Evolutionary conservation across 2,888 invertebrate species (phyloP).

Genomic region (Cheilosia soror): DNA sequence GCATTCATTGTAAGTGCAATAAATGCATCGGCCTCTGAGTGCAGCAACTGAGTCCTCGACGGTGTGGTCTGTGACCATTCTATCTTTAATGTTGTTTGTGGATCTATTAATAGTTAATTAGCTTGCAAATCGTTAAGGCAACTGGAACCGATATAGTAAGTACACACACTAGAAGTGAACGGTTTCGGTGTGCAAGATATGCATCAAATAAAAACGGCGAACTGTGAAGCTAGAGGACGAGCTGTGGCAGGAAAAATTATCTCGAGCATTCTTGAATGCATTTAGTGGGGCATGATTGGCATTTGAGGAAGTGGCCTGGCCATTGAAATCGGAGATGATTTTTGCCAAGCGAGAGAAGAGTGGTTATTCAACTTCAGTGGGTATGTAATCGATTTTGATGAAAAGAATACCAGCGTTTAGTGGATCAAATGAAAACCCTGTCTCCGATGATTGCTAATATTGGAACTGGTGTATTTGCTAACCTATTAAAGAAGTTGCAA

Average conservation of each 20-base stretch:
- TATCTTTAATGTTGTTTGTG: constrained; percentile 73
- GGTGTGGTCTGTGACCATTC: constrained; percentile 57
- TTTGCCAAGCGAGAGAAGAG: constrained; percentile 6
- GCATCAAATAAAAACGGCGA: constrained; percentile 27
- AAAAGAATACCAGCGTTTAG: neutral
- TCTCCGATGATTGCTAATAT: no score
- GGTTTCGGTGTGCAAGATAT: constrained; percentile 52
- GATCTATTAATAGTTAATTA: constrained; percentile 75
- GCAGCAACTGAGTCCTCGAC: constrained; percentile 19
- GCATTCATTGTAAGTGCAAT: constrained; percentile 40
- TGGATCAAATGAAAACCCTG: neutral
- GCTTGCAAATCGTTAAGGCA: constrained; percentile 68
- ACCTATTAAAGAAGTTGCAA: no score
- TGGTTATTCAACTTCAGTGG: constrained; percentile 49
- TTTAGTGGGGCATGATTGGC: constrained; percentile 50
- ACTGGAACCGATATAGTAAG: constrained; percentile 43
- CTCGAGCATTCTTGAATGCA: constrained; percentile 33
- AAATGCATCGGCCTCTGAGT: constrained; percentile 27
- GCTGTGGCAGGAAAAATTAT: constrained; percentile 10
- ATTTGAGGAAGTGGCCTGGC: constrained; percentile 54
- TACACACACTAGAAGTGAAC: constrained; percentile 32
- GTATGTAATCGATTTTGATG: constrained; percentile 43
- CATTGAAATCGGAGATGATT: constrained; percentile 50
- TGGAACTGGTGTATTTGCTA: no score
- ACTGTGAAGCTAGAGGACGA: constrained; percentile 10